These are phyloP conservation scores for Silurus lanzhouensis DNA, from an alignment of 2,797 vertebrate genomes.

Conservation along the genomic window DNA sequence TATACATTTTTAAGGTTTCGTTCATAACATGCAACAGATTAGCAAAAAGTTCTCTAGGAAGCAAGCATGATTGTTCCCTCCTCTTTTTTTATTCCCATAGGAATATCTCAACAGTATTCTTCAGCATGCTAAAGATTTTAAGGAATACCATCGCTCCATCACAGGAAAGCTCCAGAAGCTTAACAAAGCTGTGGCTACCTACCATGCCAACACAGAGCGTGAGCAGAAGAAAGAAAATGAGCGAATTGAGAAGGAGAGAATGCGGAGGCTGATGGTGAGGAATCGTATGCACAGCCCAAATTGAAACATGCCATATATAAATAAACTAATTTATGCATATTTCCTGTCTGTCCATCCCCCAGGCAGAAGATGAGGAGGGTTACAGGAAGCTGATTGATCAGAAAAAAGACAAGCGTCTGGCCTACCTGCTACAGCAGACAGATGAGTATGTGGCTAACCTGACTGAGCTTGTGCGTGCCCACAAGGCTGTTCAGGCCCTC, in stretches of 20 bases:
- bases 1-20: too few relatives aligned
- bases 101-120: conserved; percentile 99
- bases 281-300: background rate
- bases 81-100: conserved; percentile 63
- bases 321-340: background rate
- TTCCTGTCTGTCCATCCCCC: background rate
- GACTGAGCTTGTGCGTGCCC: conserved; percentile 91
- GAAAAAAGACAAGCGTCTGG: conserved; percentile 97
- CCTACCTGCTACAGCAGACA: conserved; percentile 95
- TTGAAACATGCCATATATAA: background rate
- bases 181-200: conserved; percentile 93
- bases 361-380: conserved; percentile 96
- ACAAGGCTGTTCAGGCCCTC: conserved; percentile 92
- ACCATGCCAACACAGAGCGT: conserved; percentile 95
- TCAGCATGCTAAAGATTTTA: conserved; percentile 97
- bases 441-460: conserved; percentile 97
- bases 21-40: background rate
- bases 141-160: conserved; percentile 94
- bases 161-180: conserved; percentile 94
- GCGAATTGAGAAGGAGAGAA: conserved; percentile 94
- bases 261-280: conserved; percentile 92
- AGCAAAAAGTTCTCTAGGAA: background rate
- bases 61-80: background rate
- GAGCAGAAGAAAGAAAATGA: conserved; percentile 99
- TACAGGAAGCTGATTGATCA: conserved; percentile 97